Percentiles rank a stretch among this genome's conserved stretches.
phyloP scores from a whole-genome alignment of 1,140 invertebrate species.

The Bombus picipes region DNA sequence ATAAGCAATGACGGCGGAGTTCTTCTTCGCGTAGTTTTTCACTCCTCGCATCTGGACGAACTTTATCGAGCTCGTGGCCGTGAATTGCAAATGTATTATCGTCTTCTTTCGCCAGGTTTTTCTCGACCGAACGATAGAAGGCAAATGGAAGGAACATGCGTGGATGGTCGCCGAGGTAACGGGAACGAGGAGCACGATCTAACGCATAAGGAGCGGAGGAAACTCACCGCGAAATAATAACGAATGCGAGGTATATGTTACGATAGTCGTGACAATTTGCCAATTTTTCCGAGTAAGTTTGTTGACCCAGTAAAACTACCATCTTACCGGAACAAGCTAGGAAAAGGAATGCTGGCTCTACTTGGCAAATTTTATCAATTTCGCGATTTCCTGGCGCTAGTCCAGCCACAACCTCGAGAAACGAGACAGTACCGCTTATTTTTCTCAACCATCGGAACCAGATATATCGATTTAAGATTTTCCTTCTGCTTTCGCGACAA shows the following conservation, averaged over 20 bases:
- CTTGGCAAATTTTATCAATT: slow-evolving; percentile 79
- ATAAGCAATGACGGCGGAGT: slow-evolving; percentile 39
- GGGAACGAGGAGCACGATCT: not conserved
- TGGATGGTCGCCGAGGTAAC: not conserved
- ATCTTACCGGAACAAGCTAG: slow-evolving; percentile 53
- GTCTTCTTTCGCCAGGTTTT: not conserved
- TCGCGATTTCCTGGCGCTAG: slow-evolving; percentile 73
- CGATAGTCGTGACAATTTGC: slow-evolving; percentile 67
- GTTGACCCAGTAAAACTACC: slow-evolving; percentile 72
- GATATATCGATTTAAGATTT: slow-evolving; percentile 33
- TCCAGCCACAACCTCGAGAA: slow-evolving; percentile 59
- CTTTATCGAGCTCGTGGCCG: not conserved
- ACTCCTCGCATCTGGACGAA: not conserved
- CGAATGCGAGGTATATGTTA: slow-evolving; percentile 42
- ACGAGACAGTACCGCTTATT: slow-evolving; percentile 57
- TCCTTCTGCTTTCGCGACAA: slow-evolving; percentile 11
- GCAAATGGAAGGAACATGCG: not conserved
- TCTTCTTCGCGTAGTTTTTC: slow-evolving; percentile 45
- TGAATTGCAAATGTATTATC: not conserved
- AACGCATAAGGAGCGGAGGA: fast-evolving
- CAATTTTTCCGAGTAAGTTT: slow-evolving; percentile 66
- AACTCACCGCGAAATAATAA: not conserved
- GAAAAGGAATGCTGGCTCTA: slow-evolving; percentile 46
- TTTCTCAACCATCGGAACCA: slow-evolving; percentile 32
- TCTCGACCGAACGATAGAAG: not conserved